Evolutionary conservation across 35 echinoderm and acorn worm genomes (phyloP), one percentile per base, ranked within the genome.

Genomic region (Apostichopus parvimensis): DNA sequence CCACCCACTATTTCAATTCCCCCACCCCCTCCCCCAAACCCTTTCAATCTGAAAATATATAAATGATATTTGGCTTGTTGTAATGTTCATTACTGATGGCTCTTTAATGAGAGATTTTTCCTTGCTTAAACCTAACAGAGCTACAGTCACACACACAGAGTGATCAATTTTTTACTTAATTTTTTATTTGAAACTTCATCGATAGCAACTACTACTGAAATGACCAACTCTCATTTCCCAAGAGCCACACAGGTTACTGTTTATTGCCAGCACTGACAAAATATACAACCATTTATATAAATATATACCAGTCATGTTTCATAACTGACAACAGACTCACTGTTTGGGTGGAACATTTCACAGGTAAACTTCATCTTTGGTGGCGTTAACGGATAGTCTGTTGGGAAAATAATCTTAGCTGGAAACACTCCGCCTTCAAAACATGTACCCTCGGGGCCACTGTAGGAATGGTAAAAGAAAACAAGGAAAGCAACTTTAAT

Each of bases 341-440:
- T 99, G 92, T 99, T 99, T 78, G 97, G 97, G 77, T 99, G 97
- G 66, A 99, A 99, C 95, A 99, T 96, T 77, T 99, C 97, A 92
- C 93, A 94, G 28, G 92, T 99, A 88, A 99, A 99, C 64, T 95
- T 94, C 97, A 99, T 99, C 87, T 99, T 99, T 9, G 97, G 97
- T 61, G 97, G 97, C 81, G 92, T 99, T 45, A 99, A 89, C 4
- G 97, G 97, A 79, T 99, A 99, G 84, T 99, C 97, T 12, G 93
- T 70, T 25, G 97, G 97, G 80, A 99, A 99, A 26, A 91, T 91
- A 55, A 99, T 92, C 25, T 93, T 61, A 45, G 97, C 94, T 90
- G 89, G 85, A 75, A 96, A 99, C 22, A 99, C 97, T 70, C 97
- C 97, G 0, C 95, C 95, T 80, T 96, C 97, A 96, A 99, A 96